Conservation (phyloP, 2,888 invertebrate genomes). For the Sclerodermus sp. region DNA sequence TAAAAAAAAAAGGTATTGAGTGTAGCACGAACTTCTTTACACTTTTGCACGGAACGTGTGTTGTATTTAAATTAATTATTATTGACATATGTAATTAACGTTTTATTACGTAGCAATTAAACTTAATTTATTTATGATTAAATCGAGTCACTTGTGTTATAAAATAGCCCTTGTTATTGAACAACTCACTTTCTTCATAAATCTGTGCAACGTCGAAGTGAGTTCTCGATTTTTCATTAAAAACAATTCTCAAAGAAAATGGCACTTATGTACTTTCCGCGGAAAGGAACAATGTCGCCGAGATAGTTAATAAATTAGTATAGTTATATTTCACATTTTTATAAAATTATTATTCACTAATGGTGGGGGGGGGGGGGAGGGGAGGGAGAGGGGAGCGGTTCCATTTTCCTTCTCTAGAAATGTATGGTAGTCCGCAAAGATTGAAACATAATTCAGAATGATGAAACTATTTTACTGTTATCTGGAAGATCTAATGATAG, state of each 20-base stretch:
- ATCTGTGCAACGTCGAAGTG: neutral
- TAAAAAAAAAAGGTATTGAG: conserved; percentile 49
- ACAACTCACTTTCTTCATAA: neutral
- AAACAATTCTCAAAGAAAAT: too few relatives aligned
- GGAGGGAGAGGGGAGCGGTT: neutral
- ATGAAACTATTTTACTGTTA: too few relatives aligned
- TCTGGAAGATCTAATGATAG: too few relatives aligned
- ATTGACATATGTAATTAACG: conserved; percentile 54
- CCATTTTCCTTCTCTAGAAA: neutral
- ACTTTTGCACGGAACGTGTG: conserved; percentile 58
- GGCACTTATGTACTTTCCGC: too few relatives aligned
- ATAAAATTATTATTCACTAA: too few relatives aligned
- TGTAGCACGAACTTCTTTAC: conserved; percentile 57
- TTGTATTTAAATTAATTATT: conserved; percentile 53
- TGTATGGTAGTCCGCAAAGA: too few relatives aligned
- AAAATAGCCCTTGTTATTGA: conserved; percentile 32
- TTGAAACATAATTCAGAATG: too few relatives aligned
- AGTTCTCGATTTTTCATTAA: too few relatives aligned
- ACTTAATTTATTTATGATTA: conserved; percentile 55
- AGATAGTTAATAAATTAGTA: too few relatives aligned
- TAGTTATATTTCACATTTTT: too few relatives aligned
- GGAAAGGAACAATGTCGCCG: too few relatives aligned
- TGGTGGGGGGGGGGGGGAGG: neutral
- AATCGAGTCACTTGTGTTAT: conserved; percentile 42
- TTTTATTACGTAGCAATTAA: conserved; percentile 56